These are phyloP conservation scores for Rhincodon typus DNA, from an alignment of 2,797 vertebrate genomes.

Conservation along the genomic window DNA sequence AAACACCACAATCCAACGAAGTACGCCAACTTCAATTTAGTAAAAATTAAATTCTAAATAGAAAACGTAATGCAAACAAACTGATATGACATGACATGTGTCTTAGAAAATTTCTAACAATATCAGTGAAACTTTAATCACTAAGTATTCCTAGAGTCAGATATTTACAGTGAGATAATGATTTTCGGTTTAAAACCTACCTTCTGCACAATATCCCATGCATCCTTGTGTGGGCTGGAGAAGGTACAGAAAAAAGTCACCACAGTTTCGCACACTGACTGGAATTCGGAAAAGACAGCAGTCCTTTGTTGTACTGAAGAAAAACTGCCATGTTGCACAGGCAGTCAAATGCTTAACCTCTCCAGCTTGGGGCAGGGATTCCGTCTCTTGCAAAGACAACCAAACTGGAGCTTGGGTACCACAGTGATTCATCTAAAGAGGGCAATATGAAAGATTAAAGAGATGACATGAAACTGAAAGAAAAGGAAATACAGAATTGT, in stretches of 20 bases:
- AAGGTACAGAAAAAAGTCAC: slow-evolving; percentile 79
- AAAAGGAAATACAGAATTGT: not conserved
- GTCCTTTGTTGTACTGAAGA: slow-evolving; percentile 63
- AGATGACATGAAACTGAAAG: too few species aligned
- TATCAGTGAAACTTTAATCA: not conserved
- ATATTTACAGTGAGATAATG: not conserved
- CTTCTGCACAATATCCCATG: slow-evolving; percentile 87
- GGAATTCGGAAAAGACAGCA: slow-evolving; percentile 85
- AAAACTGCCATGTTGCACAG: slow-evolving; percentile 79
- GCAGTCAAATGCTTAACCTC: slow-evolving; percentile 72
- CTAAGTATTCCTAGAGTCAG: not conserved
- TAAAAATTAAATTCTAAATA: not conserved
- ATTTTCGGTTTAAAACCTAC: slow-evolving; percentile 48
- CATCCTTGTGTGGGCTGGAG: slow-evolving; percentile 83
- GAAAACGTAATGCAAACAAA: not conserved
- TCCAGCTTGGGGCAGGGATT: slow-evolving; percentile 67
- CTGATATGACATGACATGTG: not conserved
- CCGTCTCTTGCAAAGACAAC: slow-evolving; percentile 69
- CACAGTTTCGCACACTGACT: slow-evolving; percentile 75
- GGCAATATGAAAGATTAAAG: slow-evolving; percentile 36
- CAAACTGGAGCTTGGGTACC: slow-evolving; percentile 85
- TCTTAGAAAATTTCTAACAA: not conserved
- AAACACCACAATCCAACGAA: not conserved
- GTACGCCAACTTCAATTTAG: not conserved
- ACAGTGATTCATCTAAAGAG: slow-evolving; percentile 74